phyloP scores from a whole-genome alignment of 2,797 vertebrate genomes.

The Sebastes aleutianus region DNA sequence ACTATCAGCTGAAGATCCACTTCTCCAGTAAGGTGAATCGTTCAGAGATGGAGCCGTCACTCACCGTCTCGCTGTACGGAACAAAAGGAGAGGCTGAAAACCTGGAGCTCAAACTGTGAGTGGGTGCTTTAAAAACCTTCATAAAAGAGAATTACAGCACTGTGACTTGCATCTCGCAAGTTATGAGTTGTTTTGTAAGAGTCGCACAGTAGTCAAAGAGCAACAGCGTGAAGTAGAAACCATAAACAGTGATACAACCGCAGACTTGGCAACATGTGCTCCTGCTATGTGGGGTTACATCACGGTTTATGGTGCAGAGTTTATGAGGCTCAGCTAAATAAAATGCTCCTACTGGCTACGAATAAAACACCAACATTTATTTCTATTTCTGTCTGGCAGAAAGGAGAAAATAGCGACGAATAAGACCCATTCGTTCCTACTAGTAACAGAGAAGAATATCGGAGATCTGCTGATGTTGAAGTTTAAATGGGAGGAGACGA shows the following conservation, averaged over 20 bases:
- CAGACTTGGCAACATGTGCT: background rate
- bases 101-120: constrained; percentile 81
- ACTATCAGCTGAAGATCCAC: constrained; percentile 86
- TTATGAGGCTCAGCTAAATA: constrained; percentile 1
- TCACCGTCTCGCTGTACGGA: constrained; percentile 79
- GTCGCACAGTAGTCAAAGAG: background rate
- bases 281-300: background rate
- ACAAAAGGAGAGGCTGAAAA: constrained; percentile 77
- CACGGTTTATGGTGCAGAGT: constrained; percentile 19
- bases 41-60: constrained; percentile 71
- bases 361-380: background rate
- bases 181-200: constrained; percentile 28
- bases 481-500: constrained; percentile 78
- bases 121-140: background rate
- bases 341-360: background rate
- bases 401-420: constrained; percentile 77
- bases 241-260: constrained; percentile 5
- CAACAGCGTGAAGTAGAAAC: background rate
- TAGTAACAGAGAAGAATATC: constrained; percentile 82
- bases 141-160: background rate
- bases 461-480: constrained; percentile 82
- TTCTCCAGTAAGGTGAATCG: constrained; percentile 73
- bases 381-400: constrained; percentile 44
- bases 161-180: background rate
- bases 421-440: constrained; percentile 81